Conservation (phyloP, 2,888 invertebrate genomes). For the Polietes domitor region DNA sequence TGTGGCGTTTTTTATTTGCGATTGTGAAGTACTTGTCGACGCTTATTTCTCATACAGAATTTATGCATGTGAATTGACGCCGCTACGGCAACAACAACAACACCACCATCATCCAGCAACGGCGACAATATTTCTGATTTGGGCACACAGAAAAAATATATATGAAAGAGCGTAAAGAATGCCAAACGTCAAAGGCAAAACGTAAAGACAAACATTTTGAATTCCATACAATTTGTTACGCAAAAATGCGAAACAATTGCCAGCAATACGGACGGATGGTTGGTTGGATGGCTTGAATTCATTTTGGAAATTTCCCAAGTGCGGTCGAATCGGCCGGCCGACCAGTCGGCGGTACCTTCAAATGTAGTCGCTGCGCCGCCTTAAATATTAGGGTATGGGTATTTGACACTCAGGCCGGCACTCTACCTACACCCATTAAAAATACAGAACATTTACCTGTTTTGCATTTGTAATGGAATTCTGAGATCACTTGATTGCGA, state of each 20-base stretch:
- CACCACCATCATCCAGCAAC: neutral
- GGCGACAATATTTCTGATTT: slow-evolving; percentile 24
- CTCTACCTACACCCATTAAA: slow-evolving; percentile 17
- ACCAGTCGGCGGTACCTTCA: slow-evolving; percentile 13
- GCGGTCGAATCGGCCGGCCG: neutral
- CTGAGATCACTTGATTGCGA: slow-evolving; percentile 21
- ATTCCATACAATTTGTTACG: slow-evolving; percentile 20
- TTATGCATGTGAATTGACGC: slow-evolving; percentile 48
- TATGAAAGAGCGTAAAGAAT: neutral
- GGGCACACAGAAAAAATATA: neutral
- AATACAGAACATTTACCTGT: slow-evolving; percentile 34
- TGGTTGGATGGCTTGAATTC: neutral
- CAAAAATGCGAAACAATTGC: slow-evolving; percentile 26
- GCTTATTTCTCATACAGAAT: slow-evolving; percentile 38
- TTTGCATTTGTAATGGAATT: slow-evolving; percentile 29
- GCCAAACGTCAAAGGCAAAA: neutral
- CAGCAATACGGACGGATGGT: neutral
- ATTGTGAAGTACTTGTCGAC: slow-evolving; percentile 32
- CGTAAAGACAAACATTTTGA: neutral
- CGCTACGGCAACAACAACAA: neutral
- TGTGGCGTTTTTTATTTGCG: slow-evolving; percentile 42
- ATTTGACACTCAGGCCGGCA: neutral
- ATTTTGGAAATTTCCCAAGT: slow-evolving; percentile 13
- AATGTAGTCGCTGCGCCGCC: neutral
- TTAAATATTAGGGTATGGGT: neutral